phyloP scores from a whole-genome alignment of 2,113 vertebrate genomes.

The Osmerus mordax region DNA sequence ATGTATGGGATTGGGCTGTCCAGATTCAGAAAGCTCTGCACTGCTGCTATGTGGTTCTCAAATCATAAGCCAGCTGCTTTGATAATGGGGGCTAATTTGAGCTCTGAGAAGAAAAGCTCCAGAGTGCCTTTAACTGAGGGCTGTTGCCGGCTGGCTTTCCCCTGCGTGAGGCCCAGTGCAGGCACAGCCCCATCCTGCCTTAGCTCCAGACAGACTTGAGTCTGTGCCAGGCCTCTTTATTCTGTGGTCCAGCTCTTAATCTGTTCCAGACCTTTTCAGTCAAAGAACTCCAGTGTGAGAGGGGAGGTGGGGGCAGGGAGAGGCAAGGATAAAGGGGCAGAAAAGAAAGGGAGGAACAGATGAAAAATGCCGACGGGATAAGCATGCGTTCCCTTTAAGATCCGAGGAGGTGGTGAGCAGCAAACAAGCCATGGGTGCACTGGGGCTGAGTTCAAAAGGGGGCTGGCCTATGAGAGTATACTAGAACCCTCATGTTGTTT shows the following conservation, averaged over 20 bases:
- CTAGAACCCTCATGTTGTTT: conserved; percentile 37
- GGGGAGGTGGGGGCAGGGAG: conserved; percentile 58
- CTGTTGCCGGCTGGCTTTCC: conserved; percentile 64
- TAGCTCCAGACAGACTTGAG: conserved; percentile 89
- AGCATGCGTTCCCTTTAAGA: conserved; percentile 61
- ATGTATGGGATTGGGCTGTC: conserved; percentile 5
- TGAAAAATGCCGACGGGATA: conserved; percentile 63
- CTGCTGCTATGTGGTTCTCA: conserved; percentile 46
- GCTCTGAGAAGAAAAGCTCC: conserved; percentile 66
- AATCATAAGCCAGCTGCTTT: conserved; percentile 62
- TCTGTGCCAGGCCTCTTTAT: conserved; percentile 87
- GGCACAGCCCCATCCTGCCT: conserved; percentile 56
- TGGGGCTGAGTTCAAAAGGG: conserved; percentile 35
- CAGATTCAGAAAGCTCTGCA: conserved; percentile 6
- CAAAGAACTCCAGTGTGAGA: conserved; percentile 84
- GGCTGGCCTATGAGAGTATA: conserved; percentile 25
- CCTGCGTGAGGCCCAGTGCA: conserved; percentile 82
- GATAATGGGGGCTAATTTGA: conserved; percentile 71
- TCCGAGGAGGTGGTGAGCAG: conserved; percentile 49
- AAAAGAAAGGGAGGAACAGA: conserved; percentile 42
- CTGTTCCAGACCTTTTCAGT: conserved; percentile 96
- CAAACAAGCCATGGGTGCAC: conserved; percentile 39
- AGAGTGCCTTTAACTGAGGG: conserved; percentile 67
- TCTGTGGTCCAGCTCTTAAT: conserved; percentile 90
- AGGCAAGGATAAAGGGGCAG: conserved; percentile 51